Conservation (phyloP, 1,140 invertebrate genomes). For the Parasteatoda tepidariorum region DNA sequence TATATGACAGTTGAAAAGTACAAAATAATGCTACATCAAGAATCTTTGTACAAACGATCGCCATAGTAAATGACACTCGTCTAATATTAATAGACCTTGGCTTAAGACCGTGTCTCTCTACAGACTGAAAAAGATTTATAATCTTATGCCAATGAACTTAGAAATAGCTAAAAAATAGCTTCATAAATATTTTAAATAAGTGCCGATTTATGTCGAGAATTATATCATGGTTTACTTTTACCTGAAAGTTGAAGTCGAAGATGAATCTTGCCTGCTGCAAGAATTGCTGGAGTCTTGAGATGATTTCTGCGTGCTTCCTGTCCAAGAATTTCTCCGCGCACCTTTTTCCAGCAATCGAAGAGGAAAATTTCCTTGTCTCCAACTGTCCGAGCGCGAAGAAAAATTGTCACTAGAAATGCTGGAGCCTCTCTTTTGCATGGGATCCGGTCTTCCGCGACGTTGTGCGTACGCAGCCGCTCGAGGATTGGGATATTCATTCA, state of each 20-base stretch:
- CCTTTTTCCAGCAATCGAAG: constrained; percentile 73
- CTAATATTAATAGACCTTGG: too few species aligned
- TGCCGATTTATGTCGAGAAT: too few species aligned
- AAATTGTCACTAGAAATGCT: constrained; percentile 87
- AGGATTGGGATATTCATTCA: background rate
- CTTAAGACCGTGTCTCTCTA: too few species aligned
- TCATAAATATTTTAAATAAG: too few species aligned
- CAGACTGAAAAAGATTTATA: too few species aligned
- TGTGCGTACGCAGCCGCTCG: constrained; percentile 7
- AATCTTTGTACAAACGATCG: too few species aligned
- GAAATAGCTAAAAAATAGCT: too few species aligned
- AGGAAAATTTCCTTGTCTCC: constrained; percentile 71
- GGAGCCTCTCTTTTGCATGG: constrained; percentile 71
- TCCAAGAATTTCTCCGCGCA: constrained; percentile 61
- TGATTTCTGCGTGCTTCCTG: constrained; percentile 53
- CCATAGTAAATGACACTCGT: too few species aligned
- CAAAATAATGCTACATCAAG: too few species aligned
- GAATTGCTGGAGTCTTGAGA: constrained; percentile 61
- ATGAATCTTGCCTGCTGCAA: constrained; percentile 63
- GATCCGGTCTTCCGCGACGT: background rate
- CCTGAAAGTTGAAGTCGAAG: constrained; percentile 62
- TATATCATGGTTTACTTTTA: background rate
- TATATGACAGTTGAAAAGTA: too few species aligned
- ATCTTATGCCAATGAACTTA: too few species aligned
- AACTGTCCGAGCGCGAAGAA: constrained; percentile 84